Percentiles rank a stretch among this genome's conserved stretches.
Evolutionary conservation across 1,140 invertebrate genomes (phyloP).

Genomic region (Stegodyphus dumicola): DNA sequence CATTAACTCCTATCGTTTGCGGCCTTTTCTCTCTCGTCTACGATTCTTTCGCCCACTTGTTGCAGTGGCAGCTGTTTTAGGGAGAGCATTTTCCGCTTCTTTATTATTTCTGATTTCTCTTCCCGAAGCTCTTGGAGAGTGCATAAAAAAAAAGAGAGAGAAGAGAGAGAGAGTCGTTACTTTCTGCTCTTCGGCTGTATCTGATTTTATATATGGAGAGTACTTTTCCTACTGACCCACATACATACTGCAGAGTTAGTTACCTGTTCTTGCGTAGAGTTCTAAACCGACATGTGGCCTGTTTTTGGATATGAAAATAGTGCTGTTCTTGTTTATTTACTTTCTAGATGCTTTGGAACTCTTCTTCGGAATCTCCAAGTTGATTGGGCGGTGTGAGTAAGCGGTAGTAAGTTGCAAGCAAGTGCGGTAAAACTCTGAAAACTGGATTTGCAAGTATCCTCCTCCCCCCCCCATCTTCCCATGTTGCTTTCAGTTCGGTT

Average conservation of each 20-base stretch:
- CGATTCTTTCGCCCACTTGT: constrained; percentile 30
- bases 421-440: neutral
- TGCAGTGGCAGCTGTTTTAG: neutral
- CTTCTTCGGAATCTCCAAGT: constrained; percentile 2
- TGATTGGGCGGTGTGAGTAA: constrained; percentile 3
- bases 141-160: too few relatives aligned
- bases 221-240: too few relatives aligned
- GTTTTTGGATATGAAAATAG: too few relatives aligned
- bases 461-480: neutral
- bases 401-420: neutral
- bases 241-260: too few relatives aligned
- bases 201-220: too few relatives aligned
- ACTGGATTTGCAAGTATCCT: constrained; percentile 38
- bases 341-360: neutral
- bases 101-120: neutral
- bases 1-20: too few relatives aligned
- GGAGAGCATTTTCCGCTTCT: neutral
- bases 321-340: too few relatives aligned
- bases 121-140: too few relatives aligned
- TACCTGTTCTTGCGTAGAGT: too few relatives aligned
- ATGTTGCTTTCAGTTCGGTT: constrained; percentile 2
- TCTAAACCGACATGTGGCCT: too few relatives aligned
- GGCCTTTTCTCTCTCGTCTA: neutral
- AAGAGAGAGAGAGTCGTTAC: too few relatives aligned
- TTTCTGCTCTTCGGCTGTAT: too few relatives aligned